These are phyloP conservation scores for Drosophila macrothrix DNA, from an alignment of 2,888 invertebrate genomes.

Conservation along the genomic window DNA sequence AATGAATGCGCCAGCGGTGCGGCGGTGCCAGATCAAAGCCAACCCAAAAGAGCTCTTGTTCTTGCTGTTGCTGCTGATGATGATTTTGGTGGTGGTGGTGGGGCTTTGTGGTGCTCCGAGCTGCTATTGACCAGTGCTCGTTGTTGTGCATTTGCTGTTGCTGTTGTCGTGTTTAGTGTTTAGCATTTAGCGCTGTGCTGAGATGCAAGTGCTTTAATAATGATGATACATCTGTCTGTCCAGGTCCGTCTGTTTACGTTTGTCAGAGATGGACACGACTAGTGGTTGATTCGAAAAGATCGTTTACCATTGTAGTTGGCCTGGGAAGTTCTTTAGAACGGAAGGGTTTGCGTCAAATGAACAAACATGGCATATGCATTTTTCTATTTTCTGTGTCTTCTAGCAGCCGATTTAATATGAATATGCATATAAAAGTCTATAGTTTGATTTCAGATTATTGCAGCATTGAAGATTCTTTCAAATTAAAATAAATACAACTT, in stretches of 20 bases:
- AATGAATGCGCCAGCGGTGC: conserved; percentile 63
- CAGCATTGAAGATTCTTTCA: neutral
- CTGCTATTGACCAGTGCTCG: conserved; percentile 48
- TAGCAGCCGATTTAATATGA: neutral
- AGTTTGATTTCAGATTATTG: neutral
- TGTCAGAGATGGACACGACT: conserved; percentile 17
- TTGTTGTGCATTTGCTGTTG: conserved; percentile 41
- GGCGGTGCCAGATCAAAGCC: conserved; percentile 76
- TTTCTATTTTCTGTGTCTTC: neutral
- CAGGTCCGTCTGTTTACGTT: conserved; percentile 15
- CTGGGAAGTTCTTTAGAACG: neutral
- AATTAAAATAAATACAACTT: neutral
- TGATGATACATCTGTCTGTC: conserved; percentile 35
- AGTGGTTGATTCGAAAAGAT: conserved; percentile 18
- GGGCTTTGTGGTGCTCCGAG: conserved; percentile 26
- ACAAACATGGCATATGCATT: neutral
- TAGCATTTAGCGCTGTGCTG: conserved; percentile 30
- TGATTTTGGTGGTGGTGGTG: conserved; percentile 33
- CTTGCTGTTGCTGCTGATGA: conserved; percentile 32
- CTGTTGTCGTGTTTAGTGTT: conserved; percentile 39
- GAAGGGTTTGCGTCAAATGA: neutral
- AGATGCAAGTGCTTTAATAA: conserved; percentile 56
- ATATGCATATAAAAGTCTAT: neutral
- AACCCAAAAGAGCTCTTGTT: conserved; percentile 61
- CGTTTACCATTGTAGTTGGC: neutral